Evolutionary conservation across 1,140 invertebrate genomes (phyloP).

Genomic region (Lasaia peninsularis): DNA sequence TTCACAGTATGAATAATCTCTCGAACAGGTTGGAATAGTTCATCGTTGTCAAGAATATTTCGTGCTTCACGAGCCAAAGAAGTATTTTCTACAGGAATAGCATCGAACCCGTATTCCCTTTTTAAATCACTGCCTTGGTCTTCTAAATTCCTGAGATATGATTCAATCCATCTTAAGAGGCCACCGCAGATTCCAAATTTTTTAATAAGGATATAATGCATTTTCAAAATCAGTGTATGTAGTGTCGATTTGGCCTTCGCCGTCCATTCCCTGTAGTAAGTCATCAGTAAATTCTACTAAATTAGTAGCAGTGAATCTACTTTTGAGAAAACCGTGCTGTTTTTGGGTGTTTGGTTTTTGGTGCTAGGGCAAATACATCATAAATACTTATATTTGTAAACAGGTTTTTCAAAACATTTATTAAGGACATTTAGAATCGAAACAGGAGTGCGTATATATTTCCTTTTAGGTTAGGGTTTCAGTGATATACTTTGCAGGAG

Average conservation of each 20-base stretch:
- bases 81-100: not conserved
- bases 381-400: not conserved
- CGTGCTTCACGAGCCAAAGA: not conserved
- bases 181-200: not conserved
- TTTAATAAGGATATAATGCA: not conserved
- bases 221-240: not conserved
- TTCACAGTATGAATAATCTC: not conserved
- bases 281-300: slow-evolving; percentile 5
- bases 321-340: slow-evolving; percentile 17
- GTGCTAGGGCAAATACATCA: not conserved
- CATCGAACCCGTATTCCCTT: not conserved
- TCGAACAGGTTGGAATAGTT: not conserved
- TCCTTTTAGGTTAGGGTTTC: too few relatives aligned
- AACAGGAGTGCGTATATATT: too few relatives aligned
- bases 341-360: too few relatives aligned
- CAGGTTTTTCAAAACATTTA: not conserved
- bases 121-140: not conserved
- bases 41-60: not conserved
- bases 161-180: too few relatives aligned
- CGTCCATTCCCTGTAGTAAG: not conserved
- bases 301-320: slow-evolving; percentile 15
- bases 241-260: not conserved
- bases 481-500: too few relatives aligned
- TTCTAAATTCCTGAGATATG: too few relatives aligned
- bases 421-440: not conserved